Base-by-base conservation (phyloP, 1,140 invertebrate genomes). In the Lamellibrachia luymesi region DNA sequence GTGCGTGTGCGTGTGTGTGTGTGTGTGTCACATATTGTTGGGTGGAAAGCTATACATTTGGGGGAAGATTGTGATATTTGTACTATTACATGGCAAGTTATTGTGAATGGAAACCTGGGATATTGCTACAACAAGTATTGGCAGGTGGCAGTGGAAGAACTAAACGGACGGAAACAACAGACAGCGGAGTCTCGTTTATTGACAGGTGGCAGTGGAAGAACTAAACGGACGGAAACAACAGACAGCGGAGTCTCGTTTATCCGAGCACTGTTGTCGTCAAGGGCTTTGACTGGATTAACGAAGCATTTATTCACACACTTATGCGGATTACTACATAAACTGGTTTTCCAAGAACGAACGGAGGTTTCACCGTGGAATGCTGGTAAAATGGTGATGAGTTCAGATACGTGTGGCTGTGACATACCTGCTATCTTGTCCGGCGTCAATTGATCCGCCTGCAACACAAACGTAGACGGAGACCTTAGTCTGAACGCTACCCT, bases 401-500 rank as follows among this genome's bases (percentile, higher is more conserved):
- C 38, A 38, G 38, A 38, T 90, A 22, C 91, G 4, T 25, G 38
- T 22, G 90, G 50, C 90, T 8, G 27, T 27, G 38, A 93, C 93
- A 17, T 50, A 93, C 93, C 92, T 17, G 93, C 93, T 50, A 93
- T 93, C 91, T 93, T 92, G 64, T 93, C 93, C 91, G 92, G 92
- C 51, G 92, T 93, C 51, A 93, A 27, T 91, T 93, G 93, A 50
- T 93, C 93, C 8, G 93, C 93, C 93, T 93, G 92, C 27, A 93
- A 93, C 50, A 92, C 27, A 51, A 92, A 93, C 6, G 64, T 10
- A 80, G 64, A 2, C 64, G 64, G 64, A 80, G 64, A 80, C 64
- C 64, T 80, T 80, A 80, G 13, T 80, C 17, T 6, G 64, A 80
- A 80, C 1, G 64, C 64, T 80, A 80, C 64, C 25, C 64, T 80